These are phyloP conservation scores for Dasyurus viverrinus DNA, from an alignment of 2,113 vertebrate genomes.

Conservation along the genomic window DNA sequence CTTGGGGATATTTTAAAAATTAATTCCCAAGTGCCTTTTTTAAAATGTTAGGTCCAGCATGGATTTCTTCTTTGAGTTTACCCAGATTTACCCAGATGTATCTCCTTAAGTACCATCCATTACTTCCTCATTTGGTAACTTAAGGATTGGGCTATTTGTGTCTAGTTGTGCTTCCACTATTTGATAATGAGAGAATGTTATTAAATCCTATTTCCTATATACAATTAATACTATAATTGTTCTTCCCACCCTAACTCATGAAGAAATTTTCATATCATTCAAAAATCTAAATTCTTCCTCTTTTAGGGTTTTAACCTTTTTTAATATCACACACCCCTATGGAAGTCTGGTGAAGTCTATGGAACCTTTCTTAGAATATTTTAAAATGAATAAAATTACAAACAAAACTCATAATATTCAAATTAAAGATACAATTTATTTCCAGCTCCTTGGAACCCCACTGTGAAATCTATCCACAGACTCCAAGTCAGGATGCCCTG, in stretches of 20 bases:
- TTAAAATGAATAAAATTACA: not conserved
- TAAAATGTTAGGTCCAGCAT: too few relatives aligned
- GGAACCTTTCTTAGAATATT: not conserved
- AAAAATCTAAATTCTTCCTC: not conserved
- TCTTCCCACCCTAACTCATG: not conserved
- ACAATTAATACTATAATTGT: too few relatives aligned
- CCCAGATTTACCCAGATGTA: too few relatives aligned
- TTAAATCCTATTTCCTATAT: too few relatives aligned
- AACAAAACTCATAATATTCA: not conserved
- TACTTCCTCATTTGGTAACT: too few relatives aligned
- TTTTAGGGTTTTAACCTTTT: not conserved
- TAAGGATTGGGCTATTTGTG: too few relatives aligned
- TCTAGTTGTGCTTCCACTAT: too few relatives aligned
- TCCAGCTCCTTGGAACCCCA: not conserved
- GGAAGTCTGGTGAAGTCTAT: not conserved
- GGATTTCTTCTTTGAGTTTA: too few relatives aligned
- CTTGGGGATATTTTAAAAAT: too few relatives aligned
- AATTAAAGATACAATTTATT: not conserved
- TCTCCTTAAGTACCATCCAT: too few relatives aligned
- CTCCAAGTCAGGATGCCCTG: not conserved
- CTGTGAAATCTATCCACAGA: not conserved
- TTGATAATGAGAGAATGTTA: too few relatives aligned
- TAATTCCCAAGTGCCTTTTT: too few relatives aligned
- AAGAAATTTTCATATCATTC: not conserved
- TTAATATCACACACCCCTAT: not conserved